Base-by-base conservation (phyloP, 2,888 invertebrate genomes). In the Chelonus formosanus region DNA sequence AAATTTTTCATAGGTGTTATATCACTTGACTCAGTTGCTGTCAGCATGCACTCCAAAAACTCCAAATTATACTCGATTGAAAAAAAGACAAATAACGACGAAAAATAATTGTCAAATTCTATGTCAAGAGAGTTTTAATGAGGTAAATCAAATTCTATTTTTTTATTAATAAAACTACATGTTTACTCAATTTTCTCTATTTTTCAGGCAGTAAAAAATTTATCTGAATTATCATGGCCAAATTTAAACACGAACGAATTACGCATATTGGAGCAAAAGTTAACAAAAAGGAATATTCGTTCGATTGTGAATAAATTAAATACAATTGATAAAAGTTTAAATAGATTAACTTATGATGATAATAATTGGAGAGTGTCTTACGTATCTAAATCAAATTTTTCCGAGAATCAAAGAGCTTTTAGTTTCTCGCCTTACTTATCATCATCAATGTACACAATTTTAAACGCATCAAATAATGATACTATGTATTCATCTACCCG, bases 281-380 rank as follows among this genome's bases (percentile, higher is more conserved):
- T 75, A 35, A 76, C 68, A n/a, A 74, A 73, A 7, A 73, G 71
- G 59, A 74, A 77, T 65, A 57, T 72, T 4, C 70, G 69, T 63
- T 62, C 76, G 47, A 72, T 76, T 58, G 70, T 81, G 50, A 70
- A 79, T 40, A 68, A 75, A 45, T 20, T 78, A 4, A 57, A 66
- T 59, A 72, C 73, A 44, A 54, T 65, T 10, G 74, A 73, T 52
- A 65, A 71, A 52, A 73, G 67, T 4, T 67, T 70, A 6, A 74
- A 69, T 68, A 68, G 73, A 35, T 45, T 74, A 45, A 63, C 4
- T 40, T 40, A 73, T 55, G 74, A 73, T 48, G 69, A 69, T 65
- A 70, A 74, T 32, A 78, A 77, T 8, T 84, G 84, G 84, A 78
- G 74, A 62, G 73, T 80, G n/a, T 84, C 84, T 3, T 82, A 83